Conservation (phyloP, 53 echinoderm and acorn worm species). For the Antedon mediterranea region DNA sequence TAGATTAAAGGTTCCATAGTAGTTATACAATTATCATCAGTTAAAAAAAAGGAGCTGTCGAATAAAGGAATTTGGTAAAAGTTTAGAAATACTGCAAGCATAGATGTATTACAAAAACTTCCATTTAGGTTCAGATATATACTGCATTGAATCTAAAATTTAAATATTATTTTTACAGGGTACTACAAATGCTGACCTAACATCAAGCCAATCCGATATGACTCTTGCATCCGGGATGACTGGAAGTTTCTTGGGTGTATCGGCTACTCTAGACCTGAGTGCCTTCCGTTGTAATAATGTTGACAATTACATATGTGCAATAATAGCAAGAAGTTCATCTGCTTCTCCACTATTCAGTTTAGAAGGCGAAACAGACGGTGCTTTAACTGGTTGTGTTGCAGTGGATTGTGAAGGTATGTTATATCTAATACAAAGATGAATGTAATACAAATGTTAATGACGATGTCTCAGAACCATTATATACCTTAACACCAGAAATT, state of each 20-base stretch:
- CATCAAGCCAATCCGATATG: background rate
- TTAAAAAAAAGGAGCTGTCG: no score
- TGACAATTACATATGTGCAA: conserved; percentile 35
- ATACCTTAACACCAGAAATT: no score
- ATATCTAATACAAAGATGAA: no score
- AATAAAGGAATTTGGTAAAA: no score
- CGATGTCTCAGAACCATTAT: no score
- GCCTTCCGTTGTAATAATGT: conserved; percentile 32
- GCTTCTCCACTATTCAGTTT: background rate
- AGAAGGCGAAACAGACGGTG: background rate
- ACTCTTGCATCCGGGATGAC: background rate
- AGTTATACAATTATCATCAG: no score
- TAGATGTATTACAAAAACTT: no score
- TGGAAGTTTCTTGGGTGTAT: conserved; percentile 16
- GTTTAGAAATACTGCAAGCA: no score
- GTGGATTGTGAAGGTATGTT: conserved; percentile 25
- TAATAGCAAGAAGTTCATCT: conserved; percentile 3
- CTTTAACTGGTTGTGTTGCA: conserved; percentile 13
- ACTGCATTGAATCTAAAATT: background rate
- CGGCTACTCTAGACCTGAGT: conserved; percentile 36
- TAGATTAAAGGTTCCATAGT: no score
- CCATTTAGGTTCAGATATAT: no score
- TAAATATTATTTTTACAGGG: background rate
- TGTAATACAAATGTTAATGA: no score
- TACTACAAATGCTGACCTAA: background rate